Conservation (phyloP, 2,113 vertebrate genomes). For the Callionymus lyra region DNA sequence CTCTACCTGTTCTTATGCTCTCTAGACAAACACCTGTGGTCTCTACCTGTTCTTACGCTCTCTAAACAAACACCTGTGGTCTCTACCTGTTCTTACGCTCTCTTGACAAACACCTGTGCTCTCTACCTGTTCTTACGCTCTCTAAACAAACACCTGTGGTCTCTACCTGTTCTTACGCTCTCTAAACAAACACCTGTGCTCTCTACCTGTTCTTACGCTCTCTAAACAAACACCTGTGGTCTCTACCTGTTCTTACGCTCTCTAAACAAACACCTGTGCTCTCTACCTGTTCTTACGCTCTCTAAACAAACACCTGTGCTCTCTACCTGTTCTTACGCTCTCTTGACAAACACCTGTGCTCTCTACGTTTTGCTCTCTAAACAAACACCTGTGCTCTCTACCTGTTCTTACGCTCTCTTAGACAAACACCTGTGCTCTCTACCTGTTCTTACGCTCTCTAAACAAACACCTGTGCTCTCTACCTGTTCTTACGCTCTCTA, state of each 20-base stretch:
- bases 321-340: constrained; percentile 30
- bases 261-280: constrained; percentile 1
- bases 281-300: constrained; percentile 30
- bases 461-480: neutral
- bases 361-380: constrained; percentile 34
- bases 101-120: constrained; percentile 1
- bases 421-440: constrained; percentile 31
- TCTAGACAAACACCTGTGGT: constrained; percentile 1
- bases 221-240: constrained; percentile 2
- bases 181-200: constrained; percentile 1
- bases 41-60: constrained; percentile 30
- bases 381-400: constrained; percentile 4
- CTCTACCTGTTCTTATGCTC: constrained; percentile 30
- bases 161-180: constrained; percentile 30
- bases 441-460: no score
- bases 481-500: constrained; percentile 34
- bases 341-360: constrained; percentile 34
- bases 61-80: constrained; percentile 2
- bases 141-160: constrained; percentile 2
- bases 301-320: constrained; percentile 1
- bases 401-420: constrained; percentile 27
- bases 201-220: constrained; percentile 30
- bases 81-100: constrained; percentile 30
- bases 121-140: constrained; percentile 30
- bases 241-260: constrained; percentile 30